phyloP scores from a whole-genome alignment of 2,888 invertebrate genomes.

The Drosophila fulvimacula region DNA sequence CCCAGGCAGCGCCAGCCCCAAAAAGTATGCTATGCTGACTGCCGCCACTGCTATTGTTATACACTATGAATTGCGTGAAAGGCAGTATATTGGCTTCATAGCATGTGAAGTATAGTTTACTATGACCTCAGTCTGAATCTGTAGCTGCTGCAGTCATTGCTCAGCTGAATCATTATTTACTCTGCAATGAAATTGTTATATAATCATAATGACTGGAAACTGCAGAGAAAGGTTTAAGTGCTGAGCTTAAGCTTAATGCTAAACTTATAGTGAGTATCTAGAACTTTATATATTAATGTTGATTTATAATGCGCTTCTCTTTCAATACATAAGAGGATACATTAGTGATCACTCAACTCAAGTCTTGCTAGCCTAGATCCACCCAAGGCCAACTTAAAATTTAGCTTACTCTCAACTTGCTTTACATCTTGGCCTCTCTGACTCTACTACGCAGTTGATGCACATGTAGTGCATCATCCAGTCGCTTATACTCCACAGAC shows the following conservation, averaged over 20 bases:
- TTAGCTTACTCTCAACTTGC: background rate
- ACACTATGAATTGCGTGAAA: background rate
- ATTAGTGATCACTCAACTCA: too few relatives aligned
- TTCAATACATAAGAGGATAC: too few relatives aligned
- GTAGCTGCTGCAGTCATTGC: background rate
- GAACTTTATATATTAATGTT: too few relatives aligned
- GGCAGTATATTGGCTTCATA: background rate
- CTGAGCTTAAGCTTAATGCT: too few relatives aligned
- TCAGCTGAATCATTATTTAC: too few relatives aligned
- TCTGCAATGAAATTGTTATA: too few relatives aligned
- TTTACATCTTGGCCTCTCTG: background rate
- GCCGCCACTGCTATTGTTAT: constrained; percentile 10
- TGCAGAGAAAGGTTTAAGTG: too few relatives aligned
- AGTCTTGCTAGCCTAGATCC: too few relatives aligned
- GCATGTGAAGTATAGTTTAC: background rate
- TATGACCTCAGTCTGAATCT: background rate
- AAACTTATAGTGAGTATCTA: too few relatives aligned
- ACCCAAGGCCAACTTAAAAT: background rate
- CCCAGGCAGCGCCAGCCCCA: constrained; percentile 30
- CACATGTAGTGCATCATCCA: background rate
- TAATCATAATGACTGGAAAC: too few relatives aligned
- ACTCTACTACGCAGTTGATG: too few relatives aligned
- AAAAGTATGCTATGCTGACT: constrained; percentile 67
- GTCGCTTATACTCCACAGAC: background rate
- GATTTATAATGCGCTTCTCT: too few relatives aligned